A percentile compares a stretch with the other conserved stretches of the same genome.
Conservation (phyloP, 2,113 vertebrate genomes). For the Clarias gariepinus region DNA sequence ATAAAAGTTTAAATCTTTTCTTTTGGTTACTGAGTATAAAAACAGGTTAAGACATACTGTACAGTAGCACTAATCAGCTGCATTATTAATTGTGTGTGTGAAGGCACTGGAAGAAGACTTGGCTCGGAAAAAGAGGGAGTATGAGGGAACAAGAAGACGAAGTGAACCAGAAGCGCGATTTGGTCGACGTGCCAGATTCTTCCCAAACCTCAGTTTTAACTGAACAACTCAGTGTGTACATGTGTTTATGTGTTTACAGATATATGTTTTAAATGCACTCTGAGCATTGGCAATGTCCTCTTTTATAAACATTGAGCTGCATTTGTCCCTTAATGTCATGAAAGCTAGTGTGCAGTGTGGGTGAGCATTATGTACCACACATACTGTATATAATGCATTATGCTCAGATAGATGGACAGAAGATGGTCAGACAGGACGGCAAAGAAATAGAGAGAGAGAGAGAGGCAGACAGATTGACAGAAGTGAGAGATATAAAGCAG, state of each 20-base stretch:
- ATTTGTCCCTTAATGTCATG: not conserved
- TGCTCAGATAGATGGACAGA: not conserved
- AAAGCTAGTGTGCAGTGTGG: not conserved
- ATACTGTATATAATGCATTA: not conserved
- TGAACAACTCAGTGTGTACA: conserved; percentile 10
- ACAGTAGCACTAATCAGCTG: not conserved
- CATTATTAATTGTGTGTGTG: not conserved
- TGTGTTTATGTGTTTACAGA: not conserved
- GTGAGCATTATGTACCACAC: not conserved
- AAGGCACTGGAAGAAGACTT: conserved; percentile 72
- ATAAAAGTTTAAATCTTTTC: not conserved
- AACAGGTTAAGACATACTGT: not conserved
- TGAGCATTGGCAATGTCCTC: not conserved
- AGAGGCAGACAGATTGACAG: not conserved
- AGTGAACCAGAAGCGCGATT: conserved; percentile 45
- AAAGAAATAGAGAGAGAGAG: not conserved
- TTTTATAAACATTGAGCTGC: not conserved
- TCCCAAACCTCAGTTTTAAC: conserved; percentile 57
- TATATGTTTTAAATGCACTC: not conserved
- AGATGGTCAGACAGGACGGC: not conserved
- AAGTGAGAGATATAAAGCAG: not conserved
- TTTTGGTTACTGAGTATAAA: not conserved
- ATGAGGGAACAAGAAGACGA: conserved; percentile 10
- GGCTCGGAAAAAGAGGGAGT: conserved; percentile 49
- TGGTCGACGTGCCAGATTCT: conserved; percentile 53